Percentiles rank a stretch among this genome's conserved stretches.
Evolutionary conservation across 2,113 vertebrate genomes (phyloP).

Genomic region (Cynocephalus volans): DNA sequence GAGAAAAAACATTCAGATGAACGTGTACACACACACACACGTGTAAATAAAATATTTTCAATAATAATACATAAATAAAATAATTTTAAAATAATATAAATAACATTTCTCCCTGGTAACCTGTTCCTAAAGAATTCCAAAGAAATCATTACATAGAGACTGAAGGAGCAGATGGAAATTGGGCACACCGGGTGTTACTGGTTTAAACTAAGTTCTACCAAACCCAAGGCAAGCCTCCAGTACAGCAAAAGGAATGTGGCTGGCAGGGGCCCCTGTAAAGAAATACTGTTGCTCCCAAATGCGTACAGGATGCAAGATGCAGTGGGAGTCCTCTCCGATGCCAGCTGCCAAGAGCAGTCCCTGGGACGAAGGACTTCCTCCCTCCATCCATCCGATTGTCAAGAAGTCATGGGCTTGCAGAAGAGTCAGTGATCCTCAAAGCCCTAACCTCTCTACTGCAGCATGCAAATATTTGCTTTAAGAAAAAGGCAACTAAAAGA

Average conservation of each 20-base stretch:
- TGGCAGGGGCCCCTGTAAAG: neutral
- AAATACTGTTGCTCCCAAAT: neutral
- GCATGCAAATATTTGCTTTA: neutral
- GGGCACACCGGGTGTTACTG: neutral
- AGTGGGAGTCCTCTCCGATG: neutral
- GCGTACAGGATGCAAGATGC: too few relatives aligned
- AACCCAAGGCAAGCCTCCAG: neutral
- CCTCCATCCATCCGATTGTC: neutral
- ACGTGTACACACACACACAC: neutral
- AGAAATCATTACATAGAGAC: neutral
- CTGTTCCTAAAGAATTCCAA: neutral
- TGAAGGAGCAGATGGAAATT: neutral
- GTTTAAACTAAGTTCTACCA: neutral
- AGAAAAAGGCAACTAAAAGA: neutral
- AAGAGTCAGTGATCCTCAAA: neutral
- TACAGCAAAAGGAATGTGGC: neutral
- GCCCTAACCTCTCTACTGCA: too few relatives aligned
- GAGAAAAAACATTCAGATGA: neutral
- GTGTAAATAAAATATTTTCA: neutral
- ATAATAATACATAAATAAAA: neutral
- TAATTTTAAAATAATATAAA: neutral
- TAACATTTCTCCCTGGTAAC: neutral
- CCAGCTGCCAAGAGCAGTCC: neutral
- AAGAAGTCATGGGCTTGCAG: neutral
- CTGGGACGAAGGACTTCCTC: too few relatives aligned